Base-by-base conservation (phyloP, 1,140 invertebrate species). In the Anastrepha ludens region DNA sequence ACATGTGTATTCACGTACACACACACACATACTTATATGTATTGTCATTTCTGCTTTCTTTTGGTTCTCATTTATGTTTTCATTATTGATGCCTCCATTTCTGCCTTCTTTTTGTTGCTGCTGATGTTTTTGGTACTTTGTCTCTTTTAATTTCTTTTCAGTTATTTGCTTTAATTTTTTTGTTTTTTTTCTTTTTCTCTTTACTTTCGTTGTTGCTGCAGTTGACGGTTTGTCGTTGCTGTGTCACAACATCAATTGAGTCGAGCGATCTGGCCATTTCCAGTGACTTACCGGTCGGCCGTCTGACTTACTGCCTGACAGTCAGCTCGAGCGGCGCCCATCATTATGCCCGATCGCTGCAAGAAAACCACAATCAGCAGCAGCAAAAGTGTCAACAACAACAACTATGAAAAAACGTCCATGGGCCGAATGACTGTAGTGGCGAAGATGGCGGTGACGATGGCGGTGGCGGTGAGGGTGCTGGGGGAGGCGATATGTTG, bases 71-170 rank as follows among this genome's bases (percentile, higher is more conserved):
- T 74, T 55, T 74, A 74, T 74, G 67, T 47, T 74, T 74, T 74
- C 39, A 59, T 85, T 85, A 85, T 85, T 85, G 81, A 58, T 74
- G 41, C 67, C 39, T 74, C 44, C 15, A n/a, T 15, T 17, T 47
- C 2, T 2, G 39, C 9, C 39, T 17, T 74, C 11, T 74, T 74
- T 70, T 44, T 74, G 67, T 74, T 44, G 67, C 67, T 44, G 39
- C 11, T 74, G 29, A 41, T 41, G 64, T 67, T 67, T 67, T 67
- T 11, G 67, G 67, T 74, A 74, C 67, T 74, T 74, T 74, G 67
- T 74, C 67, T 74, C 67, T 74, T 67, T 67, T 74, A 74, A 74
- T 74, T 74, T 74, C 17, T 74, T 11, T 74, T 74, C 44, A 13
- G 67, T 41, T 74, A 74, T 74, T 74, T 74, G 41, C 41, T 74